phyloP scores from a whole-genome alignment of 35 echinoderm and acorn worm genomes.

The Stichopus chloronotus region DNA sequence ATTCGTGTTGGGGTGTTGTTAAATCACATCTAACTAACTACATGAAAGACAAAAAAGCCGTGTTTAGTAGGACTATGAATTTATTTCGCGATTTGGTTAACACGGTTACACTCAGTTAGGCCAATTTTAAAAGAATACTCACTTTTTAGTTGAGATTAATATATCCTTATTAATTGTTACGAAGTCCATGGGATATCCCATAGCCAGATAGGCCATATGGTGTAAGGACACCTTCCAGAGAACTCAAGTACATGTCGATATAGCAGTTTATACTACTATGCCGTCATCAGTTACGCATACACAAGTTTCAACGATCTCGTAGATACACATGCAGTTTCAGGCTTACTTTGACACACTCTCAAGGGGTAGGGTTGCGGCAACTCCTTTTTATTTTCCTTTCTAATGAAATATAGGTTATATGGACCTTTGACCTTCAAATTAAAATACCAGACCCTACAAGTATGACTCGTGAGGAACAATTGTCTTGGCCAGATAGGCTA shows the following conservation, averaged over 20 bases:
- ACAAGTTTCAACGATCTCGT: background rate
- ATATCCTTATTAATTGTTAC: slow-evolving; percentile 13
- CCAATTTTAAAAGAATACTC: slow-evolving; percentile 15
- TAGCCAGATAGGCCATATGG: too few species aligned
- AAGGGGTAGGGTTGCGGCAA: background rate
- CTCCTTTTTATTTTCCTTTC: background rate
- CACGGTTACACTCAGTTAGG: background rate
- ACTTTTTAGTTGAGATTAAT: slow-evolving; percentile 19
- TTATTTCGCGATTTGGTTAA: background rate
- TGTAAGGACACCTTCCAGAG: too few species aligned
- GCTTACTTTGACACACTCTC: background rate
- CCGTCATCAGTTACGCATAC: slow-evolving; percentile 2
- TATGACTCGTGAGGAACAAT: background rate
- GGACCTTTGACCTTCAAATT: too few species aligned
- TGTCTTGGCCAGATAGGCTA: background rate
- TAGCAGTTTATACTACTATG: background rate
- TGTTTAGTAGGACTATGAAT: slow-evolving; percentile 20
- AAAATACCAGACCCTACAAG: background rate
- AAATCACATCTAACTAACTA: too few species aligned
- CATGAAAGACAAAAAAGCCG: slow-evolving; percentile 5
- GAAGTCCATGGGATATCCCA: slow-evolving; percentile 8
- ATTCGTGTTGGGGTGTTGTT: too few species aligned
- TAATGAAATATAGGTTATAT: background rate
- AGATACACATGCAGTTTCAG: background rate
- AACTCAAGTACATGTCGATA: too few species aligned